A percentile compares a stretch with the other conserved stretches of the same genome.
Conservation (phyloP, 64 coral and sea anemone genomes). For the Acropora yongei region DNA sequence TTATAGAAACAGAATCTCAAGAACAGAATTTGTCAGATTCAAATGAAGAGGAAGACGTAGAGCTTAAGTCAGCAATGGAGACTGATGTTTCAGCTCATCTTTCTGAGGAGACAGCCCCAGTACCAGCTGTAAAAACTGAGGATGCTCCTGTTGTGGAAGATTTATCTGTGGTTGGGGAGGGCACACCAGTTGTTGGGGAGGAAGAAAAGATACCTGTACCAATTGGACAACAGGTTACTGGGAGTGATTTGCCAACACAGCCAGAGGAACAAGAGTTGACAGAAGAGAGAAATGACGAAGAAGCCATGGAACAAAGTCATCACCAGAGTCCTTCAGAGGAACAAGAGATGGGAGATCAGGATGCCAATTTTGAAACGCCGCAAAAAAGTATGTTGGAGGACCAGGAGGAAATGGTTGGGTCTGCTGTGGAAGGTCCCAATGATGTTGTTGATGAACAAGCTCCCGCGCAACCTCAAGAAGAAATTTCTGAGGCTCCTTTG, state of each 20-base stretch:
- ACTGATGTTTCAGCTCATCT: neutral
- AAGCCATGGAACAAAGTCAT: neutral
- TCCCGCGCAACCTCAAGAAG: neutral
- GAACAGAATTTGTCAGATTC: neutral
- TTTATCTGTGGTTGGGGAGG: no score
- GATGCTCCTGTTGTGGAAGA: neutral
- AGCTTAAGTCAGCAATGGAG: neutral
- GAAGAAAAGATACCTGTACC: no score
- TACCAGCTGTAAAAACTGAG: slow-evolving; percentile 39
- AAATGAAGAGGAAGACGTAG: neutral
- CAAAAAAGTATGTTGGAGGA: neutral
- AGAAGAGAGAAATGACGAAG: neutral
- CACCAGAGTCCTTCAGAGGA: neutral
- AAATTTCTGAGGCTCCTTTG: neutral
- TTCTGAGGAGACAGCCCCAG: slow-evolving; percentile 12
- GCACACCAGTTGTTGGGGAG: neutral
- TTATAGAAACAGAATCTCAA: neutral
- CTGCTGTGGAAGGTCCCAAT: neutral
- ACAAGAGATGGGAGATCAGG: neutral
- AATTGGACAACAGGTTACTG: no score
- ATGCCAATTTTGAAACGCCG: neutral
- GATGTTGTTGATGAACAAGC: neutral
- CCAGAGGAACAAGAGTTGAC: neutral
- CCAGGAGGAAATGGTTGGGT: neutral
- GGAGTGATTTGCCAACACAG: neutral